phyloP scores from a whole-genome alignment of 2,797 vertebrate genomes.

The Spinibarbus caldwelli region DNA sequence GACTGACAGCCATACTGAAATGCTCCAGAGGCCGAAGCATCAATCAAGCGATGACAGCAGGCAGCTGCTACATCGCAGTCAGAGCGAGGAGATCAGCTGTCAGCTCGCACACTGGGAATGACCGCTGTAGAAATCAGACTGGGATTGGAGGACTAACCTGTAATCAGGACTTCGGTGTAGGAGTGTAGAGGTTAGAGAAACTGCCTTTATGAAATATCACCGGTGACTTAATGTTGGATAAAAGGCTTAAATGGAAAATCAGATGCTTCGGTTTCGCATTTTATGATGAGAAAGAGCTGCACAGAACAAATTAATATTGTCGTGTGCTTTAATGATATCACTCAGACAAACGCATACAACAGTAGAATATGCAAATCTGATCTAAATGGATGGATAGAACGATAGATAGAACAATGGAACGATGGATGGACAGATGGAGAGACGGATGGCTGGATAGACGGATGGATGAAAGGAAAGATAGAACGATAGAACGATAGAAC shows the following conservation, averaged over 20 bases:
- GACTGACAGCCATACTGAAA: conserved; percentile 51
- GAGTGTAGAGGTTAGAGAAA: background rate
- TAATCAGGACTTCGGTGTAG: conserved; percentile 17
- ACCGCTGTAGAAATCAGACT: background rate
- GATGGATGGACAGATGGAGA: background rate
- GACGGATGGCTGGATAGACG: too few relatives aligned
- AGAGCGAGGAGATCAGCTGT: conserved; percentile 22
- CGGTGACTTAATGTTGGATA: background rate
- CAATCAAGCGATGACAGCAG: conserved; percentile 41
- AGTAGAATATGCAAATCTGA: background rate
- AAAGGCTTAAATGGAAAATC: background rate
- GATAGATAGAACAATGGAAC: background rate
- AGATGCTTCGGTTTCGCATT: background rate
- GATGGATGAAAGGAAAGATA: too few relatives aligned
- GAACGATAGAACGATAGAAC: background rate
- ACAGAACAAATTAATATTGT: background rate
- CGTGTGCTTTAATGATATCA: conserved; percentile 10
- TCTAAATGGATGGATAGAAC: background rate
- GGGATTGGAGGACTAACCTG: background rate
- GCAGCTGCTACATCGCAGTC: conserved; percentile 23
- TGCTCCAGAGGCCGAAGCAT: conserved; percentile 45
- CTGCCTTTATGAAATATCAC: background rate
- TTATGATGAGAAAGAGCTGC: background rate
- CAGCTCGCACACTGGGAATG: background rate
- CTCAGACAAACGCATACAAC: background rate